Evolutionary conservation across 92 coral and sea anemone genomes (phyloP).

Genomic region (Nematostella vectensis): DNA sequence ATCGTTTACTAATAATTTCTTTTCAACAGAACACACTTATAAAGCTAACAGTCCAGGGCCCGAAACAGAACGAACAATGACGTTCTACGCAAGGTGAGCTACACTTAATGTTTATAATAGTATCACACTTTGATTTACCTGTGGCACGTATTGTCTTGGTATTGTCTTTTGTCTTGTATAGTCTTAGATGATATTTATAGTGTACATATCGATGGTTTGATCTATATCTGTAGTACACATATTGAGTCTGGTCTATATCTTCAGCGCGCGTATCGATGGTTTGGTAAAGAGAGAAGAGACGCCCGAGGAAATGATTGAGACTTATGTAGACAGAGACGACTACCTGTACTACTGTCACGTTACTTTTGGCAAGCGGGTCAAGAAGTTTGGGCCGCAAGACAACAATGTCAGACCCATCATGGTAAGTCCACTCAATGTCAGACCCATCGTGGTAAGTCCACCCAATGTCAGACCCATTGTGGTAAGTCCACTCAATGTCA

Average conservation of each 20-base stretch:
- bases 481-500: too few species aligned
- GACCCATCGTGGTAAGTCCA: too few species aligned
- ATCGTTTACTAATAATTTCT: too few species aligned
- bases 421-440: too few species aligned
- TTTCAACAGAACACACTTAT: conserved; percentile 66
- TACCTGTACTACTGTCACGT: conserved; percentile 84
- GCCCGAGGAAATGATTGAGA: conserved; percentile 84
- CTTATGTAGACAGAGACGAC: conserved; percentile 82
- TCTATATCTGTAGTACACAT: too few species aligned
- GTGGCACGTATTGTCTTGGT: too few species aligned
- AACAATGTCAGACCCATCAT: conserved; percentile 79
- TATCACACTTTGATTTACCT: too few species aligned
- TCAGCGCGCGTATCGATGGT: conserved; percentile 97
- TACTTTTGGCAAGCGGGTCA: conserved; percentile 79
- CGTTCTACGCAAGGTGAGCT: conserved; percentile 83
- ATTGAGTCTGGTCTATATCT: background rate
- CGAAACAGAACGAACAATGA: conserved; percentile 92
- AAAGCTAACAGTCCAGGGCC: conserved; percentile 88
- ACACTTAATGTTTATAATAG: too few species aligned
- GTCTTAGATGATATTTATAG: too few species aligned
- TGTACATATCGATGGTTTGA: too few species aligned
- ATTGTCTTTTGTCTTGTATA: too few species aligned
- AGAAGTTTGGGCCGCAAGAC: conserved; percentile 97
- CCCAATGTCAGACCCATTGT: too few species aligned
- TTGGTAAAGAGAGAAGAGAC: conserved; percentile 90